Conservation (phyloP, 1,140 invertebrate genomes). For the Myzus persicae region DNA sequence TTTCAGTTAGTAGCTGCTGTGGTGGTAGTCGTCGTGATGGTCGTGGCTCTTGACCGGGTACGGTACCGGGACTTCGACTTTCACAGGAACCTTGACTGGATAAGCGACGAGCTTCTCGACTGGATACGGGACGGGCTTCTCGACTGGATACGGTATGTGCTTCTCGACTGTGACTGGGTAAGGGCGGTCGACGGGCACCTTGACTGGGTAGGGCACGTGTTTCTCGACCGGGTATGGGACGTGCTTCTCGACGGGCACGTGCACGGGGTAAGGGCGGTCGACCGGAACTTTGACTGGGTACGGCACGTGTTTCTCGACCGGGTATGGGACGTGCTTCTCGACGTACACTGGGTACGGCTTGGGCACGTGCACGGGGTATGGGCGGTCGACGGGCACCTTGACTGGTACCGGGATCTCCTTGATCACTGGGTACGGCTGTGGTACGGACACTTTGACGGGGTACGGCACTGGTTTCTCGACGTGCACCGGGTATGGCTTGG, state of each 20-base stretch:
- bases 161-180: slow-evolving; percentile 66
- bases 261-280: slow-evolving; percentile 72
- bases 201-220: slow-evolving; percentile 73
- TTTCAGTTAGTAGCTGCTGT: slow-evolving; percentile 35
- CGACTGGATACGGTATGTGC: slow-evolving; percentile 68
- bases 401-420: slow-evolving; percentile 66
- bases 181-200: slow-evolving; percentile 69
- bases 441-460: slow-evolving; percentile 63
- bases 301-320: slow-evolving; percentile 77
- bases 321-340: slow-evolving; percentile 68
- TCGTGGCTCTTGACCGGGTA: slow-evolving; percentile 66
- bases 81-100: slow-evolving; percentile 70
- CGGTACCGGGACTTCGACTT: slow-evolving; percentile 64
- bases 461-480: slow-evolving; percentile 66
- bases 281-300: slow-evolving; percentile 76
- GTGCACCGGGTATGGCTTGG: slow-evolving; percentile 64
- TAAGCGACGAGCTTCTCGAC: slow-evolving; percentile 71
- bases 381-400: slow-evolving; percentile 70
- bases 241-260: slow-evolving; percentile 67
- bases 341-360: slow-evolving; percentile 65
- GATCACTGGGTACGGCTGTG: slow-evolving; percentile 61
- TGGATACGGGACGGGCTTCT: slow-evolving; percentile 81
- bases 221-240: slow-evolving; percentile 69
- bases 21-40: slow-evolving; percentile 41
- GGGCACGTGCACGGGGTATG: slow-evolving; percentile 69